These are phyloP conservation scores for Natrix natrix DNA, from an alignment of 2,797 vertebrate species.

Conservation along the genomic window DNA sequence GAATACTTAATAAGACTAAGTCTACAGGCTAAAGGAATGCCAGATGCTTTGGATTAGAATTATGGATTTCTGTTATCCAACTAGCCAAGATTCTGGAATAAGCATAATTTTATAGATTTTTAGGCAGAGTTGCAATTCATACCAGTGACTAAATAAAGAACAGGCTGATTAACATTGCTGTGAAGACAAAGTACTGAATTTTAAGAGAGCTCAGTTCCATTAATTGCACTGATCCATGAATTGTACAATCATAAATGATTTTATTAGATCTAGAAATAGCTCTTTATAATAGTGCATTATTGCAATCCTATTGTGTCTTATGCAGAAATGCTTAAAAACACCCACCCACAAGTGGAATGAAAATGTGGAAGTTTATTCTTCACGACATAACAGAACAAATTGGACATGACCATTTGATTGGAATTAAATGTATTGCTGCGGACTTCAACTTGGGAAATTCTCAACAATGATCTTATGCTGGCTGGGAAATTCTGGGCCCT, in stretches of 20 bases:
- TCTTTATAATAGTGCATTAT: conserved; percentile 10
- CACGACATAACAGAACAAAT: neutral
- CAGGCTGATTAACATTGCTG: neutral
- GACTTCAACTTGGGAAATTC: neutral
- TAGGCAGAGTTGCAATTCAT: neutral
- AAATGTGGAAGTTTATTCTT: neutral
- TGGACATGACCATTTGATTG: neutral
- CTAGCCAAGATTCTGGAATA: neutral
- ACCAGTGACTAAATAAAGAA: neutral
- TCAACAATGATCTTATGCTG: neutral
- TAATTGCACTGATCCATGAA: conserved; percentile 15
- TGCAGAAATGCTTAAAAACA: conserved; percentile 34
- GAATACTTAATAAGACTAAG: neutral
- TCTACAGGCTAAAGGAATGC: neutral
- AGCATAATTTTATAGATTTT: neutral
- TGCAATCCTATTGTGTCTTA: conserved; percentile 41
- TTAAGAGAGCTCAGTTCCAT: neutral
- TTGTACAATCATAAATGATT: conserved; percentile 35
- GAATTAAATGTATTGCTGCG: neutral
- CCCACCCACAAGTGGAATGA: conserved; percentile 5
- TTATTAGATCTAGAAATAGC: neutral
- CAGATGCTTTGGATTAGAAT: neutral
- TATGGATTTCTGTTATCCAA: neutral
- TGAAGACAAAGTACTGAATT: neutral
- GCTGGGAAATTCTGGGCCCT: neutral